Conservation (phyloP, 2,888 invertebrate genomes). For the Iselma pallidipennis region DNA sequence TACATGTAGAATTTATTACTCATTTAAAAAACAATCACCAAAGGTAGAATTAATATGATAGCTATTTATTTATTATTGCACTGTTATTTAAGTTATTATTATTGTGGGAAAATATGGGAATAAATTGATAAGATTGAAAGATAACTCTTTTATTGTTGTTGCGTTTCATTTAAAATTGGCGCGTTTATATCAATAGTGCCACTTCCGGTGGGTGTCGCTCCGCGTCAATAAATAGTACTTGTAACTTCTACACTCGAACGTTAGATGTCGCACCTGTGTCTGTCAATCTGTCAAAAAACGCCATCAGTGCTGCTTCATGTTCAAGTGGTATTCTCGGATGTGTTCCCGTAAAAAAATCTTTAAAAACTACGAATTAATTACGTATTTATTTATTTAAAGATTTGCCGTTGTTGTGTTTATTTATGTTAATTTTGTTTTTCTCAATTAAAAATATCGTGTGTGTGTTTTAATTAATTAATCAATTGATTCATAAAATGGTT, state of each 20-base stretch:
- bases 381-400: too few relatives aligned
- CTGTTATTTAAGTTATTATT: neutral
- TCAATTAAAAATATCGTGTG: too few relatives aligned
- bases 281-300: neutral
- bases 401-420: neutral
- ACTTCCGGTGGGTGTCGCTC: neutral
- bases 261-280: neutral
- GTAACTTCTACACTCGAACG: neutral
- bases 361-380: neutral
- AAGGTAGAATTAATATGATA: conserved; percentile 5
- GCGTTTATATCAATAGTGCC: neutral
- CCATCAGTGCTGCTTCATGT: neutral
- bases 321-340: neutral
- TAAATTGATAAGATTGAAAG: neutral
- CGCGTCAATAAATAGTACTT: neutral
- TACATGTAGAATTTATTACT: conserved; percentile 32
- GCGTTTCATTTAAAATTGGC: neutral
- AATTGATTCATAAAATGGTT: neutral
- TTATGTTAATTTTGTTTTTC: too few relatives aligned
- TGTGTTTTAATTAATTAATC: too few relatives aligned
- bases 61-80: neutral
- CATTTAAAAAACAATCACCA: conserved; percentile 33
- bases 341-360: neutral
- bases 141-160: too few relatives aligned
- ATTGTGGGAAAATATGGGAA: neutral